Percentiles rank a stretch among this genome's conserved stretches.
Conservation (phyloP, 2,888 invertebrate genomes). For the Patella depressa region DNA sequence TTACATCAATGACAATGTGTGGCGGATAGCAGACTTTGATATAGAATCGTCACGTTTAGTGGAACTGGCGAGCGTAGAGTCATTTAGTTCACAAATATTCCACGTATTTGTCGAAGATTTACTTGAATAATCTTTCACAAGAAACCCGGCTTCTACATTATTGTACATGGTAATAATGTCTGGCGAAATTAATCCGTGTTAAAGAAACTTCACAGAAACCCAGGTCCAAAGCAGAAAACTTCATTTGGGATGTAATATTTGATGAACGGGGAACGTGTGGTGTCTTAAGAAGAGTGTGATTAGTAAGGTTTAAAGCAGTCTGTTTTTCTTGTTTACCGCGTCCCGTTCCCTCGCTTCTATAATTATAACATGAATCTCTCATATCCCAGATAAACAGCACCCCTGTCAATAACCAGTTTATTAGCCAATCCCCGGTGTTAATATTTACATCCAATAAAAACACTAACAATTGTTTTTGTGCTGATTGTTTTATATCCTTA, state of each 20-base stretch:
- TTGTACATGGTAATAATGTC: conserved; percentile 9
- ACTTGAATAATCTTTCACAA: neutral
- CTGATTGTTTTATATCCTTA: too few species aligned
- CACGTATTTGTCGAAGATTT: neutral
- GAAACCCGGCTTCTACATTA: neutral
- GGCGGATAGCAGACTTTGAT: neutral
- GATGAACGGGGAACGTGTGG: neutral
- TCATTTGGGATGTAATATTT: too few species aligned
- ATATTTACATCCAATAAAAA: too few species aligned
- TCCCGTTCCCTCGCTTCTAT: too few species aligned
- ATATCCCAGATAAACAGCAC: too few species aligned
- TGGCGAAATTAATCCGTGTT: conserved; percentile 3
- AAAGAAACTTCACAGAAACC: neutral
- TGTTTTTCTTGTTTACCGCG: neutral
- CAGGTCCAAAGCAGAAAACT: too few species aligned
- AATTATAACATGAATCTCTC: too few species aligned
- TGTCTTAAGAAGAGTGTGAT: neutral
- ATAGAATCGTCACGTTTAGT: too few species aligned
- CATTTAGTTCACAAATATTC: neutral
- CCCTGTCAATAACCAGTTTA: too few species aligned
- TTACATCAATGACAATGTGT: conserved; percentile 6
- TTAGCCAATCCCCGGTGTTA: too few species aligned
- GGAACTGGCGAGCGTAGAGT: too few species aligned
- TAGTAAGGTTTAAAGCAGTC: conserved; percentile 2
- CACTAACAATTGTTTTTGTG: too few species aligned